A percentile compares a stretch with the other conserved stretches of the same genome.
Conservation (phyloP, 1,140 invertebrate species). For the Proctacanthus coquilletti region DNA sequence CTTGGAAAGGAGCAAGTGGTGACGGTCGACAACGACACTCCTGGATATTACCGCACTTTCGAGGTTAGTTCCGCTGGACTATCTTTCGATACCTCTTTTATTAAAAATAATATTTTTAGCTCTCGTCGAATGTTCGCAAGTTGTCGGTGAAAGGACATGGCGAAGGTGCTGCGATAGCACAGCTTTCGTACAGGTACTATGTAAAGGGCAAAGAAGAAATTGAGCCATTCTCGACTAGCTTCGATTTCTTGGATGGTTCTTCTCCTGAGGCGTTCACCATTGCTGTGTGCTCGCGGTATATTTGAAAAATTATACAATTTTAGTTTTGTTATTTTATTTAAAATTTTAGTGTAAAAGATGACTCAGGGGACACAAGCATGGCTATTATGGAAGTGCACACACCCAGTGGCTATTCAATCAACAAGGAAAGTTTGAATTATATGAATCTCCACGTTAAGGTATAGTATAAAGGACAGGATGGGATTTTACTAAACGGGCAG, state of each 20-base stretch:
- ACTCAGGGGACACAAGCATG: constrained; percentile 74
- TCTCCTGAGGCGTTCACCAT: too few relatives aligned
- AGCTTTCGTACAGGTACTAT: constrained; percentile 70
- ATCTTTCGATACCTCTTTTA: too few relatives aligned
- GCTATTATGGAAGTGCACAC: constrained; percentile 76
- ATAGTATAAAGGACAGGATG: constrained; percentile 43
- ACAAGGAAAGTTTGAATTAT: constrained; percentile 57
- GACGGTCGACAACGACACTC: too few relatives aligned
- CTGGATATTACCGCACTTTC: too few relatives aligned
- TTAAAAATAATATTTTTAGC: too few relatives aligned
- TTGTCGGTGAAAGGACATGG: too few relatives aligned
- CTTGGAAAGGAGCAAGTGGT: too few relatives aligned
- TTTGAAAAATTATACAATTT: not conserved
- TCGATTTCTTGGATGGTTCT: not conserved
- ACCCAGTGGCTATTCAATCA: constrained; percentile 72
- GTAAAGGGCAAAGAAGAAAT: too few relatives aligned
- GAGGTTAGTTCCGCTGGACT: too few relatives aligned
- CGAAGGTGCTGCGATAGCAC: constrained; percentile 74
- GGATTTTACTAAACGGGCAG: constrained; percentile 32
- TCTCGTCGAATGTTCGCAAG: too few relatives aligned
- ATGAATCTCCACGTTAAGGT: too few relatives aligned
- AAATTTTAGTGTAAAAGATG: too few relatives aligned
- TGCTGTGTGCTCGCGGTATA: not conserved
- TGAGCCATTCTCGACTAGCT: not conserved
- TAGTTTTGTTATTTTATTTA: not conserved